phyloP scores from a whole-genome alignment of 2,113 vertebrate species.

The Aldabrachelys gigantea region DNA sequence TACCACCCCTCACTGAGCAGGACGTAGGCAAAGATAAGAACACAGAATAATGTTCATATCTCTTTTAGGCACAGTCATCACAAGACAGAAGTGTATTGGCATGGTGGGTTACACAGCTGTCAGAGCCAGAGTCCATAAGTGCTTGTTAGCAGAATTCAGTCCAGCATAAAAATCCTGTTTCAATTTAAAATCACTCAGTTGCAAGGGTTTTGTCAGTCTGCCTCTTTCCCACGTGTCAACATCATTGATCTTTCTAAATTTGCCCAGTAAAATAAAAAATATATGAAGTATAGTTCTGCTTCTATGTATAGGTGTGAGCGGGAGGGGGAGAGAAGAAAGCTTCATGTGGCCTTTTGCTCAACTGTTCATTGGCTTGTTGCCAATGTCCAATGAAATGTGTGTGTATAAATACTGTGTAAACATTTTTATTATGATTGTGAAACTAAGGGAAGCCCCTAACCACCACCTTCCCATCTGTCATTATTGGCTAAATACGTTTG shows the following conservation, averaged over 20 bases:
- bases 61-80: background rate
- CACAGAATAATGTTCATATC: background rate
- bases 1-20: background rate
- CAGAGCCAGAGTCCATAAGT: accelerated
- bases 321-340: no score
- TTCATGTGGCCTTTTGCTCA: background rate
- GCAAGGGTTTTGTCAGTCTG: background rate
- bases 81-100: background rate
- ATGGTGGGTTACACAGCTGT: background rate
- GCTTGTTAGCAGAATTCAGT: background rate
- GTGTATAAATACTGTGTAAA: background rate
- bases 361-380: background rate
- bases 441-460: background rate
- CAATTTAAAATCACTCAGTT: background rate
- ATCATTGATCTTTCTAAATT: background rate
- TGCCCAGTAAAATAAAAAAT: background rate
- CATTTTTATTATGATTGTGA: background rate
- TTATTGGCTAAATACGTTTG: background rate
- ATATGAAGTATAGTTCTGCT: background rate
- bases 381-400: background rate
- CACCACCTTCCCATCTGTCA: background rate
- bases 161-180: background rate
- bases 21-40: background rate
- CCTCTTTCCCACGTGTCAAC: background rate
- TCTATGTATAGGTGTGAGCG: background rate